A percentile compares a stretch with the other conserved stretches of the same genome.
Evolutionary conservation across 2,888 invertebrate genomes (phyloP).

Genomic region (Hydriomena furcata): DNA sequence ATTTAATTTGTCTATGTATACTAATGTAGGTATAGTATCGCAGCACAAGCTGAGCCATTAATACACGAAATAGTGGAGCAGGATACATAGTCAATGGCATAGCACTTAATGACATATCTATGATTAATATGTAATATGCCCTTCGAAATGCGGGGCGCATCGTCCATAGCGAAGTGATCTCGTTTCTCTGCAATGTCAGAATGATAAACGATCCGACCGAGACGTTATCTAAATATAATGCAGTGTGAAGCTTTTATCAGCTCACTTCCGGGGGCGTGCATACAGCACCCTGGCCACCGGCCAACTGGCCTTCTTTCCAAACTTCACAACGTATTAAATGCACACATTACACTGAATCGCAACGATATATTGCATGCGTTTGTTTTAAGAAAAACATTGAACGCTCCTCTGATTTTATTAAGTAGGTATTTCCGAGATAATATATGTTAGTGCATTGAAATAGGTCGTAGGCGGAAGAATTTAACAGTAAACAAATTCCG

Average conservation of each 20-base stretch:
- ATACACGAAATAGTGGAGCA: too few species aligned
- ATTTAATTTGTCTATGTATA: too few species aligned
- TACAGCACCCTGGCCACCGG: conserved; percentile 57
- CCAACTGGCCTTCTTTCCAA: conserved; percentile 68
- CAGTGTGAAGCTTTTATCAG: conserved; percentile 47
- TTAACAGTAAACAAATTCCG: conserved; percentile 8
- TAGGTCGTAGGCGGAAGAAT: conserved; percentile 7
- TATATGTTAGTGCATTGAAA: conserved; percentile 6
- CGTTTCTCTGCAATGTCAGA: conserved; percentile 28
- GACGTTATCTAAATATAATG: conserved; percentile 48
- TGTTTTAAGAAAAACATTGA: conserved; percentile 52
- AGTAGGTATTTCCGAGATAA: conserved; percentile 34
- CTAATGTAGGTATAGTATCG: too few species aligned
- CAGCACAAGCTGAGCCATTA: too few species aligned
- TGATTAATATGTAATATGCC: not conserved
- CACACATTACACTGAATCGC: conserved; percentile 57
- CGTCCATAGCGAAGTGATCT: conserved; percentile 3
- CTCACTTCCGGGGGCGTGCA: conserved; percentile 64
- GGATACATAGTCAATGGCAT: not conserved
- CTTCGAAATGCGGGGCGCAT: too few species aligned
- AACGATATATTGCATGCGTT: conserved; percentile 55
- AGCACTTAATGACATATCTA: too few species aligned
- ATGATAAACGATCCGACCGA: conserved; percentile 33
- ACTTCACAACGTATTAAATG: conserved; percentile 55
- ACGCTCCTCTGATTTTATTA: conserved; percentile 37